Evolutionary conservation across 2,113 vertebrate genomes (phyloP), one percentile per base, ranked within the genome.

Genomic region (Sterrhoptilus dennistouni): DNA sequence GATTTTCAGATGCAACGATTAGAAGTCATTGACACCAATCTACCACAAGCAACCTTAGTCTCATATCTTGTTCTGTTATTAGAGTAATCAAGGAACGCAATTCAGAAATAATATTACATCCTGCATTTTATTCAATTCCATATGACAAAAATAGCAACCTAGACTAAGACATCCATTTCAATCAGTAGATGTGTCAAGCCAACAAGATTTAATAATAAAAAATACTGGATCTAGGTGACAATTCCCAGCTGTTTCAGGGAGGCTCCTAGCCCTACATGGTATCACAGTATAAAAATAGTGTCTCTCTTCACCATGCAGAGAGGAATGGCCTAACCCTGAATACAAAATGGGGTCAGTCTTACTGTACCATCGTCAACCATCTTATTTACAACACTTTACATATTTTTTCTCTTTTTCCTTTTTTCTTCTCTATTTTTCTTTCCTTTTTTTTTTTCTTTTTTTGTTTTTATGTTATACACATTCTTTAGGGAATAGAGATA

Each of bases 71-170:
- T 81, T 68, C 83, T 81, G 65, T 71, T 94, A 72, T 89, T 53
- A 75, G 89, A 97, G 97, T 93, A 98, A 98, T 91, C 97, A 98
- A 98, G 95, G 97, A 95, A 97, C 95, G 45, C 95, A 78, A 95
- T 97, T 96, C 97, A 96, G 96, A 98, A 97, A 96, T 97, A 90
- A 97, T 97, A 97, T 96, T 92, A 98, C 98, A 98, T 98, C 98
- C 98, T 97, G 98, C 97, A 98, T 98, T 98, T 98, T 98, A 98
- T 98, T 98, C 98, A 97, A 97, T 98, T 98, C 97, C 98, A 97
- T 98, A 91, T 98, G 97, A 98, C 97, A 98, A 98, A 98, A 98
- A 98, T 98, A 98, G 98, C 95, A 98, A 97, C 97, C 98, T 98
- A 98, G 96, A 98, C 98, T 98, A 98, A 98, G 97, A 98, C 97